Conservation (phyloP, 1,140 invertebrate genomes). For the Meloidogyne chitwoodi region DNA sequence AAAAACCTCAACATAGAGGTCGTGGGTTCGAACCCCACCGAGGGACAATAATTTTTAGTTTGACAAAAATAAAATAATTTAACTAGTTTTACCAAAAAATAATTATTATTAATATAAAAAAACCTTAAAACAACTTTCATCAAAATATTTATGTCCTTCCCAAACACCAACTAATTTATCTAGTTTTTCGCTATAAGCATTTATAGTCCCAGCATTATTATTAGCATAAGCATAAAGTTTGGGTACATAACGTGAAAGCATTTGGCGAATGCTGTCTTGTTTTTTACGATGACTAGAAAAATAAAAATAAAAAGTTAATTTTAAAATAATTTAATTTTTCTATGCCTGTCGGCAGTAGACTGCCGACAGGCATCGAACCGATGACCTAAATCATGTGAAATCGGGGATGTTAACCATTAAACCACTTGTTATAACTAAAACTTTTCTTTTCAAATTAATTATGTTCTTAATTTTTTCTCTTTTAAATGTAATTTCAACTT, state of each 20-base stretch:
- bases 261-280: conserved; percentile 41
- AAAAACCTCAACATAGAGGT: neutral
- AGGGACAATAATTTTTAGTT: neutral
- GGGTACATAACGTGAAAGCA: conserved; percentile 51
- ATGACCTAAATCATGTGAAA: too few species aligned
- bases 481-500: too few species aligned
- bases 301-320: neutral
- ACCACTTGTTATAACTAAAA: too few species aligned
- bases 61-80: too few species aligned
- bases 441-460: too few species aligned
- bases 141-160: conserved; percentile 50
- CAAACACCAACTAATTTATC: conserved; percentile 50
- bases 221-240: conserved; percentile 47
- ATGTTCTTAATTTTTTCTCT: too few species aligned
- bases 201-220: conserved; percentile 11
- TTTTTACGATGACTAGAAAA: conserved; percentile 52
- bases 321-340: too few species aligned
- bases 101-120: neutral
- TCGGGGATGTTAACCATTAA: too few species aligned
- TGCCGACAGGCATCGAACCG: too few species aligned
- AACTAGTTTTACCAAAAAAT: neutral
- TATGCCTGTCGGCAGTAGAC: too few species aligned
- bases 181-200: conserved; percentile 35
- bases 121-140: conserved; percentile 48
- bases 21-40: neutral